Base-by-base conservation (phyloP, 2,888 invertebrate species). In the Pharmacophagus antenor region DNA sequence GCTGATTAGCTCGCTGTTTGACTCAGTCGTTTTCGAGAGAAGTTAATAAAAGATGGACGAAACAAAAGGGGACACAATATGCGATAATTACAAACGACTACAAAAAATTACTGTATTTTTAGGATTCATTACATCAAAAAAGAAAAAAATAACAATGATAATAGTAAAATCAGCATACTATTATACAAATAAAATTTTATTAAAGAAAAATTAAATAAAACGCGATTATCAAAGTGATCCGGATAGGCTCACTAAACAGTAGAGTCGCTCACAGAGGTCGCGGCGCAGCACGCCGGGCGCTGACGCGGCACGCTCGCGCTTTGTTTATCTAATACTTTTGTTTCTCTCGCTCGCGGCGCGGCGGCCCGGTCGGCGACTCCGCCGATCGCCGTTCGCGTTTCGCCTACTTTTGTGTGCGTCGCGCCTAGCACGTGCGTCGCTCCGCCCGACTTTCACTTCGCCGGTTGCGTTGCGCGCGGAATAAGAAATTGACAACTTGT, bases 391-490 rank as follows among this genome's bases (percentile, higher is more conserved):
- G 64, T 62, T 60, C 69, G 67, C 70, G 65, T 64, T 67, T 69
- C 66, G 67, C 66, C 67, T 63, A 67, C 73, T 71, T 84, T 82
- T 83, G 84, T 83, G 82, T 82, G 80, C 79, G 49, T 48, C 56
- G 41, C 42, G 54, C 47, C 21, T 54, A 58, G 53, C 62, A 58
- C 62, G 59, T 48, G 57, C 72, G 70, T 66, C 62, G 65, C 70
- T 59, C 65, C 67, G 69, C 62, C 71, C 76, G 76, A 83, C 84
- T 84, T 84, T 82, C 84, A 82, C 84, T 82, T 80, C 79, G 71
- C 70, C 70, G 62, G 56, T 65, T 63, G 65, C 61, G 63, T 51
- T 62, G 62, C 63, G 63, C 64, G 63, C 65, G 58, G 63, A 64
- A 64, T 65, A 65, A 67, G 63, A 63, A 66, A 60, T 67, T 69